Conservation (phyloP, 2,888 invertebrate species). For the Aphidoletes aphidimyza region DNA sequence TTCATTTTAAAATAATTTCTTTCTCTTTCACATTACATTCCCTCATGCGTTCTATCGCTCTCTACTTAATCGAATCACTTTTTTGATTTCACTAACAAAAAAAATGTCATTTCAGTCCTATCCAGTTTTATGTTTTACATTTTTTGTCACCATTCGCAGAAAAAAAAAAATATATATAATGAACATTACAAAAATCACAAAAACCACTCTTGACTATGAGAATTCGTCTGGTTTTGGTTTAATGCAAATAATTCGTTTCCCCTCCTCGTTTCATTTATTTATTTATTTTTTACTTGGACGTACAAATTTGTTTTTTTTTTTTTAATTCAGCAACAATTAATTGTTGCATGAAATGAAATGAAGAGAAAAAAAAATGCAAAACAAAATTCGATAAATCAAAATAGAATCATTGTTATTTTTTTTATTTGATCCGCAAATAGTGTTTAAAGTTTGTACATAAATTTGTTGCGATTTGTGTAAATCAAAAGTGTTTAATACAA, state of each 20-base stretch:
- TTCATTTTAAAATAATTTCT: slow-evolving; percentile 21
- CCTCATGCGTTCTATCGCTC: neutral
- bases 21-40: neutral
- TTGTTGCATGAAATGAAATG: too few species aligned
- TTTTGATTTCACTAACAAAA: neutral
- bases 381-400: neutral
- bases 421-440: neutral
- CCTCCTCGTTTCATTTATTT: too few species aligned
- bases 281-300: too few species aligned
- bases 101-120: slow-evolving; percentile 19
- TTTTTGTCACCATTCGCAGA: neutral
- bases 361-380: neutral
- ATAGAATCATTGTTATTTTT: neutral
- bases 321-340: too few species aligned
- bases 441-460: neutral
- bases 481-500: too few species aligned
- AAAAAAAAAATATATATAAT: too few species aligned
- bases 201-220: neutral
- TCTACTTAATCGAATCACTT: slow-evolving; percentile 25
- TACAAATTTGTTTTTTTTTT: neutral
- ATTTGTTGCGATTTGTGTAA: too few species aligned
- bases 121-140: neutral
- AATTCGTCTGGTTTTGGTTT: too few species aligned
- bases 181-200: neutral
- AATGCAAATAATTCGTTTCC: neutral